Percentiles rank a stretch among this genome's conserved stretches.
These are phyloP conservation scores for Hyla sarda DNA, from an alignment of 2,113 vertebrate species.

Conservation along the genomic window DNA sequence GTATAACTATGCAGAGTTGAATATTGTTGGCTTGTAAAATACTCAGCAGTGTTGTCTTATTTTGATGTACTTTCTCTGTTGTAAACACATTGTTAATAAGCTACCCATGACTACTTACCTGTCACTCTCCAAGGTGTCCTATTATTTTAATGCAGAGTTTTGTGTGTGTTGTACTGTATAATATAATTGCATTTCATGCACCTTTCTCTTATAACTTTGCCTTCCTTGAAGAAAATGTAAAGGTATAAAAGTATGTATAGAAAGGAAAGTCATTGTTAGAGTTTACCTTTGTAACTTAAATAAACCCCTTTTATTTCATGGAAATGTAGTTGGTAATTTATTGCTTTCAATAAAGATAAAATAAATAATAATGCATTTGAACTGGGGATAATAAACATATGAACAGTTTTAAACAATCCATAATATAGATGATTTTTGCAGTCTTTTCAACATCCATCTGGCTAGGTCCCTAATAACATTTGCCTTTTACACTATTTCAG, in stretches of 20 bases:
- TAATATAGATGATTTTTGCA: not conserved
- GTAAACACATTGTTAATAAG: slow-evolving; percentile 86
- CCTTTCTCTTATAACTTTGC: slow-evolving; percentile 76
- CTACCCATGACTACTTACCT: slow-evolving; percentile 77
- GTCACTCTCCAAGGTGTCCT: slow-evolving; percentile 76
- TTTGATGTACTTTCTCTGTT: slow-evolving; percentile 94
- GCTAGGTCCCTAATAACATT: too few relatives aligned
- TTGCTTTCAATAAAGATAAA: not conserved
- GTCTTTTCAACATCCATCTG: too few relatives aligned
- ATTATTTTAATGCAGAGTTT: slow-evolving; percentile 71
- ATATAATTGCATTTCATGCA: slow-evolving; percentile 72
- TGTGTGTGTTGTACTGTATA: slow-evolving; percentile 79
- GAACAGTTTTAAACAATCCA: not conserved
- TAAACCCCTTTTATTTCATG: slow-evolving; percentile 84
- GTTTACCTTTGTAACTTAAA: slow-evolving; percentile 89
- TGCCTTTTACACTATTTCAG: too few relatives aligned
- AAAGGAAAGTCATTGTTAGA: slow-evolving; percentile 80
- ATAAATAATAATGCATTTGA: not conserved
- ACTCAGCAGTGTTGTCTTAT: slow-evolving; percentile 87
- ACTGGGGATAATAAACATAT: not conserved
- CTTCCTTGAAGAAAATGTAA: slow-evolving; percentile 66
- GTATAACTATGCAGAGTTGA: slow-evolving; percentile 94
- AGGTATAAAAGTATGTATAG: slow-evolving; percentile 74
- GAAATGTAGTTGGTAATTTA: not conserved
- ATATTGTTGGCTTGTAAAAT: slow-evolving; percentile 95